Percentiles rank a stretch among this genome's conserved stretches.
Conservation (phyloP, 2,888 invertebrate genomes). For the Patella ulyssiponensis region DNA sequence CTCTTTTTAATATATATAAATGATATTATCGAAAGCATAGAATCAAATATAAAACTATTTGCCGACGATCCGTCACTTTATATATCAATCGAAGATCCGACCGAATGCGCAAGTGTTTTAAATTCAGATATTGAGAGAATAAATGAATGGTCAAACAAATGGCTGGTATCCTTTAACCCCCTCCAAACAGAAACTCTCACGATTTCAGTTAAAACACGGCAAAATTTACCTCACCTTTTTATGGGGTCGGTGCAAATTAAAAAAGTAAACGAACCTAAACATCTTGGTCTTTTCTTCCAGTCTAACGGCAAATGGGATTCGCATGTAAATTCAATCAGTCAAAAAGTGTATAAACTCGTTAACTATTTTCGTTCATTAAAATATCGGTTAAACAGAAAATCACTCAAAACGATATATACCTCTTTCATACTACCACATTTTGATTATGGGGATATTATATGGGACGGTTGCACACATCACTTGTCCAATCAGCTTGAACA, state of each 20-base stretch:
- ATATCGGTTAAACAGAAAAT: not conserved
- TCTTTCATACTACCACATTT: not conserved
- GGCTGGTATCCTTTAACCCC: not conserved
- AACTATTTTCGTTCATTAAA: not conserved
- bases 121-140: not conserved
- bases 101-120: not conserved
- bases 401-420: not conserved
- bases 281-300: not conserved
- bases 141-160: not conserved
- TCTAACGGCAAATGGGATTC: not conserved
- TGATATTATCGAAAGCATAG: not conserved
- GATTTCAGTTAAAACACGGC: not conserved
- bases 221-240: not conserved
- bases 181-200: not conserved
- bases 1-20: slow-evolving; percentile 5
- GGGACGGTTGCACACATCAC: not conserved
- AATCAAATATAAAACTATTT: not conserved
- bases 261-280: not conserved
- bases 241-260: not conserved
- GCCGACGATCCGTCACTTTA: not conserved
- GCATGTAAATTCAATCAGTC: not conserved
- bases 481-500: not conserved
- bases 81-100: slow-evolving; percentile 1
- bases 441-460: not conserved
- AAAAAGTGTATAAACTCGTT: not conserved